phyloP scores from a whole-genome alignment of 2,888 invertebrate genomes.

The Pseudoips prasinana region DNA sequence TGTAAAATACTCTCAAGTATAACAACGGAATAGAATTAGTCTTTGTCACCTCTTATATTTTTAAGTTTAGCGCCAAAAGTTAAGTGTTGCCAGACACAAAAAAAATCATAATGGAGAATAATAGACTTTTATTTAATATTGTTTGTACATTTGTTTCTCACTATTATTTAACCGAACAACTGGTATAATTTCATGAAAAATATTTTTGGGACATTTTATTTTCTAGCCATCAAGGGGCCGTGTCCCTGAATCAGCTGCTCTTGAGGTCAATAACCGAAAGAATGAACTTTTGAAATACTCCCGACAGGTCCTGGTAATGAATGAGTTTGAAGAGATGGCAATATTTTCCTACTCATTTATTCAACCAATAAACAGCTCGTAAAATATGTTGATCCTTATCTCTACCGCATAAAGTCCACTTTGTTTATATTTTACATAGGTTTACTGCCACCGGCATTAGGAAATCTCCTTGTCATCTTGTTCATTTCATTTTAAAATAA shows the following conservation, averaged over 20 bases:
- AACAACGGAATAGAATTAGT: too few species aligned
- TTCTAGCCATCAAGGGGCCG: background rate
- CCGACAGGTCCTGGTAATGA: too few species aligned
- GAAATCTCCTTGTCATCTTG: constrained; percentile 20
- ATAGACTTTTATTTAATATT: too few species aligned
- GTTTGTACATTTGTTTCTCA: too few species aligned
- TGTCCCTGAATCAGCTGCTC: constrained; percentile 36
- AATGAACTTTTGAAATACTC: constrained; percentile 32
- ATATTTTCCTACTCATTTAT: constrained; percentile 12
- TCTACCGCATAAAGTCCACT: constrained; percentile 3
- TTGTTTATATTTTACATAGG: constrained; percentile 8
- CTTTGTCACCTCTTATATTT: too few species aligned
- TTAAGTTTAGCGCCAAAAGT: constrained; percentile 15
- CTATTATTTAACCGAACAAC: too few species aligned
- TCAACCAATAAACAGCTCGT: constrained; percentile 1
- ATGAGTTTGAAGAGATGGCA: constrained; percentile 30
- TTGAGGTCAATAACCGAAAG: constrained; percentile 38
- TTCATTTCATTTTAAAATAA: constrained; percentile 37
- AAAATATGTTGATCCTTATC: constrained; percentile 19
- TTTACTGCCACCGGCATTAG: constrained; percentile 12
- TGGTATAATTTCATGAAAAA: too few species aligned
- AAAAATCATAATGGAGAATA: too few species aligned
- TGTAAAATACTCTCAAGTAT: too few species aligned
- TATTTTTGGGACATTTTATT: background rate
- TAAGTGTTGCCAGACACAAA: constrained; percentile 8